Conservation (phyloP, 2,113 vertebrate species). For the Cynopterus brachyotis region DNA sequence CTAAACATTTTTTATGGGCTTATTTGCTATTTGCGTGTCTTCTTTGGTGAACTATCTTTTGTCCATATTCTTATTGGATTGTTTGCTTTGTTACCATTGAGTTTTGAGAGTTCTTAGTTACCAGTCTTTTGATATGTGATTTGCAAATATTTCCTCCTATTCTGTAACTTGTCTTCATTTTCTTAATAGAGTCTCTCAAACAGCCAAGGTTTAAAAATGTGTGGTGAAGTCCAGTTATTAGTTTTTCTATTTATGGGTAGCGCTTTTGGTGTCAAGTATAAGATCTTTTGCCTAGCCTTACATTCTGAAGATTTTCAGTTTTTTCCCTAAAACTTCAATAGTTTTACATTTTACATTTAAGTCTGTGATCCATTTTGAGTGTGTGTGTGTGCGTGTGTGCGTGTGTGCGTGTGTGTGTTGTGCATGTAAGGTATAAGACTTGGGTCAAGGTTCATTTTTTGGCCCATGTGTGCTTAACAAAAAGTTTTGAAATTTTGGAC, state of each 20-base stretch:
- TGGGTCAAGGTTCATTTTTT: background rate
- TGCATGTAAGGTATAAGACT: background rate
- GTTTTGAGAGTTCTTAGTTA: background rate
- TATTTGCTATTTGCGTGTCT: background rate
- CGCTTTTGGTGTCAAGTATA: background rate
- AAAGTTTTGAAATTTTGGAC: background rate
- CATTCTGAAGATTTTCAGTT: background rate
- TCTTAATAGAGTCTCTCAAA: background rate
- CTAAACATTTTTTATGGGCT: background rate
- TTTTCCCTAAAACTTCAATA: background rate
- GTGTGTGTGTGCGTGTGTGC: background rate
- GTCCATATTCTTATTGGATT: background rate
- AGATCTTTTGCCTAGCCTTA: background rate
- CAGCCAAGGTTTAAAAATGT: background rate
- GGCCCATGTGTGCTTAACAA: background rate
- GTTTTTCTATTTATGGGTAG: background rate
- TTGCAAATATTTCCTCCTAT: background rate
- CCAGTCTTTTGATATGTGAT: background rate
- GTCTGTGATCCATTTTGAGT: background rate
- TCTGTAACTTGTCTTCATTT: background rate
- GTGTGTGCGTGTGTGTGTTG: background rate
- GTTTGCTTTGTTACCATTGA: background rate
- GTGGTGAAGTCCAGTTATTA: background rate
- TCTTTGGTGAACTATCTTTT: background rate
- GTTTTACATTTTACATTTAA: background rate